A percentile compares a stretch with the other conserved stretches of the same genome.
phyloP scores from a whole-genome alignment of 2,888 invertebrate species.

The Phaonia tiefii region DNA sequence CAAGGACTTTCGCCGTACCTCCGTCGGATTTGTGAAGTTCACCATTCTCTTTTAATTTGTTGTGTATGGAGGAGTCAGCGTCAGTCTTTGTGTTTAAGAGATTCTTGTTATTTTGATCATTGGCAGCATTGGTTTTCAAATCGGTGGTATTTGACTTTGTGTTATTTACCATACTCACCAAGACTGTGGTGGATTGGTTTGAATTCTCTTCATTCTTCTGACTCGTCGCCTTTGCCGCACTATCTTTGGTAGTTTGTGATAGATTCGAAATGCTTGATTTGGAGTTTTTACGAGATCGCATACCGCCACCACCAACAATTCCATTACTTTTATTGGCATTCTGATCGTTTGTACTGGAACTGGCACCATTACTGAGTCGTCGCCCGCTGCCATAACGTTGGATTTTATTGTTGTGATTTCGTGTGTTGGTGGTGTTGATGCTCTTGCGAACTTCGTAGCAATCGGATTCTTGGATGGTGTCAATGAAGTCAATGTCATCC shows the following conservation, averaged over 20 bases:
- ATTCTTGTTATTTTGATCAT: conserved; percentile 77
- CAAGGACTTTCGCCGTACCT: conserved; percentile 68
- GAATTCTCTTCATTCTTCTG: conserved; percentile 64
- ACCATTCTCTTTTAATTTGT: conserved; percentile 56
- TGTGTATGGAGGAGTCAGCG: conserved; percentile 60
- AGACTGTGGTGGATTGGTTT: conserved; percentile 76
- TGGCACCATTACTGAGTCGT: conserved; percentile 68
- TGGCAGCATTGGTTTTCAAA: conserved; percentile 66
- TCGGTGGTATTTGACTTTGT: conserved; percentile 47
- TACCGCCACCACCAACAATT: conserved; percentile 61
- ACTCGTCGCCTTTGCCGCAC: conserved; percentile 30
- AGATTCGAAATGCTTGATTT: conserved; percentile 74
- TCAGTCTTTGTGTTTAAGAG: conserved; percentile 77
- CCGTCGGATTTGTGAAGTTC: conserved; percentile 42
- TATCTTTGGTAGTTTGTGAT: conserved; percentile 51
- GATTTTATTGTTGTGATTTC: conserved; percentile 74
- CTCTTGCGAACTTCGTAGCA: conserved; percentile 78
- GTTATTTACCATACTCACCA: conserved; percentile 78
- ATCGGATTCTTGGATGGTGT: conserved; percentile 81
- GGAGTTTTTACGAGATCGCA: conserved; percentile 79
- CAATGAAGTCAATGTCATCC: conserved; percentile 87
- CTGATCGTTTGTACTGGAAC: conserved; percentile 72
- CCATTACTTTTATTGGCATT: conserved; percentile 71
- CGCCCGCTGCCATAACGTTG: conserved; percentile 70
- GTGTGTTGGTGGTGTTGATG: conserved; percentile 68